Base-by-base conservation (phyloP, 1,140 invertebrate species). In the Papilio machaon region DNA sequence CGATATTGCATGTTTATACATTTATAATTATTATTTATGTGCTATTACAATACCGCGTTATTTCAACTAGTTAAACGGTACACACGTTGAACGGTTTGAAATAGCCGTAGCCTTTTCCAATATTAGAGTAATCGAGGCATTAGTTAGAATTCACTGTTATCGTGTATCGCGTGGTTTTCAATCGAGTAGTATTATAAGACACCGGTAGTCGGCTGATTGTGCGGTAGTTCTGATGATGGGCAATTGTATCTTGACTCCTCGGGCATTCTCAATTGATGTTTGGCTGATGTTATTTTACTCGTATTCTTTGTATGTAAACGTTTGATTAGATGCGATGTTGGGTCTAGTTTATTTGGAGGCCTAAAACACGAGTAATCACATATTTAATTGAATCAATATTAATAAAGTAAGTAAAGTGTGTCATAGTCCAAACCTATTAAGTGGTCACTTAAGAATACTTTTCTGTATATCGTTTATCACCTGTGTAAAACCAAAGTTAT, bases 11-110 rank as follows among this genome's bases (percentile, higher is more conserved):
- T 70, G 60, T 60, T 74, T 82, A 38, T 54, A 78, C 19, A 82
- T 73, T 82, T 64, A 78, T 82, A 78, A 82, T 82, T 70, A 73
- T 82, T 38, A 82, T 73, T 73, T 79, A 17, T 67, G 49, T 47
- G 76, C 43, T 73, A 52, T 78, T 73, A 73, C 54, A 79, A 81
- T 76, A 77, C 60, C 19, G 23, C 10, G 11, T 35, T 70, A 70
- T 35, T 70, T 70, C 60, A 30, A 30, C 23, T 64, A 64, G 19
- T 64, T 70, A 64, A 64, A 64, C 58, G 58, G 58, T 11, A 64
- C 60, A 19, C 58, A 23, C 23, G 10, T 35, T 38, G 30, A 52
- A 23, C 74, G 74, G 23, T 10, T 52, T 47, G 47, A 76, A 76
- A 76, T 52, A 52, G 19, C 46, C 52, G 9, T 74, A 47, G 47